Evolutionary conservation across 2,113 vertebrate species (phyloP), one percentile per base, ranked within the genome.

Genomic region (Piprites chloris): DNA sequence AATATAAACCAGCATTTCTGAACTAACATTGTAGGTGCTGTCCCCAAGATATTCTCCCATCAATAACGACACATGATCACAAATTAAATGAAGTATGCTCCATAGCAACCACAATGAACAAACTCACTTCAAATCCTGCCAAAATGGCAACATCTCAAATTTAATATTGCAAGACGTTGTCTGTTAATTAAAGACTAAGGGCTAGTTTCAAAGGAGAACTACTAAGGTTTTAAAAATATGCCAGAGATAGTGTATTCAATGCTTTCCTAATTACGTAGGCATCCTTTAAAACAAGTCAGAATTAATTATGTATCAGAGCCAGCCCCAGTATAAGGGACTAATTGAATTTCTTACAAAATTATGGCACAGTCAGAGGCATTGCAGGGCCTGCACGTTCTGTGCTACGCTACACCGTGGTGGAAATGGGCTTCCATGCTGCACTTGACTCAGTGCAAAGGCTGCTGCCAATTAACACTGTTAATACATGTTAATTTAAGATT

Each of bases 401-500:
- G 69, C 85, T 32, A 24, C 14, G 11, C 28, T 75, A 35, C 82
- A 33, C 37, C 11, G 1, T 33, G 81, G 47, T 92, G 24, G 87
- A 66, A 96, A 96, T n/a, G 69, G 50, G 76, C 46, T 93, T 83
- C 87, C 75, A 32, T 30, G 33, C 22, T 81, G 66, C 86, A 76
- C 35, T 90, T 46, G 71, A 61, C 63, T 96, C 71, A 50, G 13
- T 56, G 74, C 24, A 14, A 78, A 95, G 75, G n/a, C 78, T 93
- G 76, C 56, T 91, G 89, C 76, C 95, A 95, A 97, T 96, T 97
- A 97, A 80, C 82, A 85, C 87, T 69, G 30, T 56, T 92, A 96
- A 94, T 94, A 96, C 97, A 95, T 30, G 63, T 68, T 96, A 97
- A 96, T 95, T 93, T 95, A 97, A 95, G 91, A 88, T 87, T 93